Evolutionary conservation across 2,797 vertebrate genomes (phyloP).

Genomic region (Pteropus rufus): DNA sequence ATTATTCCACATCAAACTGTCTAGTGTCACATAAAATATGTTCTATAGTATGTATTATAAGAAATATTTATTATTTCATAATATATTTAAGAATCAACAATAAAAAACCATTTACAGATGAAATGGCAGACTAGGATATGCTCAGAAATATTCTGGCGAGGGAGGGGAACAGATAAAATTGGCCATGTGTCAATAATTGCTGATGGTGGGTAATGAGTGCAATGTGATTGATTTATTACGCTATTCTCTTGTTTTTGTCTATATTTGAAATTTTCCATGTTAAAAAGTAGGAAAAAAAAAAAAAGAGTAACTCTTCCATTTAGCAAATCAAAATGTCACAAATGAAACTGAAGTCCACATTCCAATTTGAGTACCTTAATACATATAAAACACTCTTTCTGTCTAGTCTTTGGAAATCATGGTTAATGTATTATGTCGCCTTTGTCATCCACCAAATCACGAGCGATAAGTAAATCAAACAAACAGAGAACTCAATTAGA

Average conservation of each 20-base stretch:
- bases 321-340: background rate
- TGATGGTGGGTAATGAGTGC: background rate
- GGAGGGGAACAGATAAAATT: background rate
- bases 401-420: background rate
- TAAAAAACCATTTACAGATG: background rate
- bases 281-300: background rate
- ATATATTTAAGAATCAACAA: conserved; percentile 31
- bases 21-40: background rate
- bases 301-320: background rate
- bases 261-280: background rate
- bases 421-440: background rate
- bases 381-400: background rate
- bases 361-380: background rate
- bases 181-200: background rate
- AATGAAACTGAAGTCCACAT: background rate
- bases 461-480: background rate
- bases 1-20: conserved; percentile 28
- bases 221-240: background rate
- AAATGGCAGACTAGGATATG: background rate
- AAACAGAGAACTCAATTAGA: background rate
- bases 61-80: background rate
- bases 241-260: background rate
- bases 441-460: background rate
- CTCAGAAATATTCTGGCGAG: background rate
- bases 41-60: background rate